Evolutionary conservation across 1,140 invertebrate genomes (phyloP), one percentile per base, ranked within the genome.

Genomic region (Drosophila pectinifera): DNA sequence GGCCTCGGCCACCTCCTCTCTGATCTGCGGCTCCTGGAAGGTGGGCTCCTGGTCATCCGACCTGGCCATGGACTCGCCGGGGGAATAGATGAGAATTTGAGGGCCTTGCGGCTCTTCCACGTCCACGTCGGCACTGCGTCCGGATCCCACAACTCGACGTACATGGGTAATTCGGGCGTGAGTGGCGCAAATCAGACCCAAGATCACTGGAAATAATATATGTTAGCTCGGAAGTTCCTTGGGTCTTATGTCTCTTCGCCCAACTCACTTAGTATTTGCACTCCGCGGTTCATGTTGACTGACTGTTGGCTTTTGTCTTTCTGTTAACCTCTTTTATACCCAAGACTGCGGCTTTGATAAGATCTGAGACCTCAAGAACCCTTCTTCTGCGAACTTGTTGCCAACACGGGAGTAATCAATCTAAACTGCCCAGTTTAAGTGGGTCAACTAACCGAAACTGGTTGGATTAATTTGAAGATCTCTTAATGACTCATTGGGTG

Each of bases 21-120:
- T 18, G 22, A 89, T 90, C 28, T 89, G 84, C 0, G 84, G 85
- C 42, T 80, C 84, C 24, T 84, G 68, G 31, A 88, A 73, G 16
- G 34, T 74, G 5, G 61, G 20, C 13, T 84, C 85, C 3, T 54
- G 53, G 1, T 73, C 61, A 5, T 31, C 24, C 5, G 64, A 51
- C 38, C 46, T 46, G 16, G 72, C 67, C 3, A 61, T 48, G 6
- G 59, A 43, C 1, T 80, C 76, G 0, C 67, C 24, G 0, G 64
- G 76, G 1, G 84, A 56, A n/a, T 64, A 80, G 0, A 89, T 56
- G 4, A 89, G 53, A 39, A 89, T 58, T 48, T 89, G 84, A 1
- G 76, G 76, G 3, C 45, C 55, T 22, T 26, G 53, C 0, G 73
- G 65, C n/a, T 53, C 58, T 10, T 24, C 36, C 39, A 48, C 46